phyloP scores from a whole-genome alignment of 2,888 invertebrate genomes.

The Omphaloscelis lunosa region DNA sequence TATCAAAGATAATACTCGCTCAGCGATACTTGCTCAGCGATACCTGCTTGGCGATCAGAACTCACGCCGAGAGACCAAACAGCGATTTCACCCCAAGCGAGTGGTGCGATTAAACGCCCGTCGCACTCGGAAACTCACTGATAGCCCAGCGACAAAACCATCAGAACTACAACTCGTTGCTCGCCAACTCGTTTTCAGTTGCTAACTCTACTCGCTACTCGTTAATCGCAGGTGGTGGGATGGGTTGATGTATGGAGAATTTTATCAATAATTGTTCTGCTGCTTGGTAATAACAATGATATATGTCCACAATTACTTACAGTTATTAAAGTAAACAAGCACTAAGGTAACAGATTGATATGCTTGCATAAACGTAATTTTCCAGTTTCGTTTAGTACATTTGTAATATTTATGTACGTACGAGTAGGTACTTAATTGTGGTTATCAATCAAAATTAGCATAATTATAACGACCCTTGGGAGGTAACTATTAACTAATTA shows the following conservation, averaged over 20 bases:
- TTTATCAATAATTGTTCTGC: background rate
- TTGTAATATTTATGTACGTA: background rate
- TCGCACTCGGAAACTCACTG: too few relatives aligned
- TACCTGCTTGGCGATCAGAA: too few relatives aligned
- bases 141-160: too few relatives aligned
- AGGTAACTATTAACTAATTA: background rate
- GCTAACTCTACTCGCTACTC: too few relatives aligned
- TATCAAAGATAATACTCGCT: too few relatives aligned
- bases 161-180: too few relatives aligned
- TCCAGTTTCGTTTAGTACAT: slow-evolving; percentile 14
- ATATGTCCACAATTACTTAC: slow-evolving; percentile 5
- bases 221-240: too few relatives aligned
- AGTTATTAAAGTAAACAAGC: slow-evolving; percentile 11
- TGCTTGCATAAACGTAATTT: slow-evolving; percentile 9
- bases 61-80: too few relatives aligned
- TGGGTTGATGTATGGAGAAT: background rate
- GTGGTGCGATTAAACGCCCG: too few relatives aligned
- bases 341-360: background rate
- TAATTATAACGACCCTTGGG: background rate
- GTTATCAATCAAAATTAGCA: background rate
- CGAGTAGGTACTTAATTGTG: background rate
- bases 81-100: too few relatives aligned
- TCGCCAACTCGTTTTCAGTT: background rate
- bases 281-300: background rate
- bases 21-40: too few relatives aligned